Evolutionary conservation across 2,113 vertebrate genomes (phyloP).

Genomic region (Sakesphorus luctuosus): DNA sequence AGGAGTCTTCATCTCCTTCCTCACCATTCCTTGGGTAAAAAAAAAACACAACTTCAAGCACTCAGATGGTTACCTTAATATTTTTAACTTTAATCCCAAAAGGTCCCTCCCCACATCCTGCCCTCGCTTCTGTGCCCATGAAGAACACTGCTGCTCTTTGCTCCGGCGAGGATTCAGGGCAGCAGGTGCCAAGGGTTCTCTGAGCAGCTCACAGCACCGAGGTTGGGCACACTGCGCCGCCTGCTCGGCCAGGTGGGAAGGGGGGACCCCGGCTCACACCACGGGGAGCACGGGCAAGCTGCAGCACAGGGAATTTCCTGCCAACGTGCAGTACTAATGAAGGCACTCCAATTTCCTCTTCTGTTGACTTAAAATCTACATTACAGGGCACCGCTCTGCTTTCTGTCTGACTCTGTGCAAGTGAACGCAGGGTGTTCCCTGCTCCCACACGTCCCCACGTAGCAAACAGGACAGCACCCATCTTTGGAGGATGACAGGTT

Average conservation of each 20-base stretch:
- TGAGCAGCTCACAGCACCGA: accelerated
- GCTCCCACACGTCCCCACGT: not conserved
- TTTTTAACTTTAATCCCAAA: constrained; percentile 60
- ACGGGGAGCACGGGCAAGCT: accelerated
- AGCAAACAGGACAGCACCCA: not conserved
- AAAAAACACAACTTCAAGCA: not conserved
- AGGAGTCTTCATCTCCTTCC: constrained; percentile 42
- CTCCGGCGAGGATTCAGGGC: not conserved
- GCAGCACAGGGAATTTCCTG: not conserved
- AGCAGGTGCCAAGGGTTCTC: not conserved
- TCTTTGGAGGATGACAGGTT: not conserved
- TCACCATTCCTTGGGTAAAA: not conserved
- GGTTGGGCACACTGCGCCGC: accelerated
- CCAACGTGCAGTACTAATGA: accelerated
- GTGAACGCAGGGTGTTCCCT: accelerated
- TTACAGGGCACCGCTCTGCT: accelerated
- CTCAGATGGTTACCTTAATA: constrained; percentile 54
- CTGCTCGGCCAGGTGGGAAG: not conserved
- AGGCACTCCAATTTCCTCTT: not conserved
- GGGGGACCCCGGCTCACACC: accelerated
- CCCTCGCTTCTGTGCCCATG: not conserved
- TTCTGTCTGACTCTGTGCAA: accelerated
- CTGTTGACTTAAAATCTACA: not conserved
- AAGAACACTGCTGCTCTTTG: not conserved
- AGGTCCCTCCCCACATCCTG: constrained; percentile 15